Percentiles rank a stretch among this genome's conserved stretches.
These are phyloP conservation scores for Plodia interpunctella DNA, from an alignment of 1,140 invertebrate species.

Conservation along the genomic window DNA sequence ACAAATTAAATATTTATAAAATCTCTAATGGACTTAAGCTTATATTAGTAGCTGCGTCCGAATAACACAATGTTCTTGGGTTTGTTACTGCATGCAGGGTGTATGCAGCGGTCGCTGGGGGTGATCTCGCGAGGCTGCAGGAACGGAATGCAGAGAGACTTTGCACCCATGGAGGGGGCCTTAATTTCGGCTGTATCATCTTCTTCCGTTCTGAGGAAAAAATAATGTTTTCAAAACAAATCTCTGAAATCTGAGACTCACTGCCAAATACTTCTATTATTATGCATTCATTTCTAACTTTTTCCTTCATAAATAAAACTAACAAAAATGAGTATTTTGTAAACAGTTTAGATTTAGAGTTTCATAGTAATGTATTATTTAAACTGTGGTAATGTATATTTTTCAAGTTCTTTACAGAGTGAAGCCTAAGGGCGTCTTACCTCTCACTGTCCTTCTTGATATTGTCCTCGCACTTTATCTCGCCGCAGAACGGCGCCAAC, in stretches of 20 bases:
- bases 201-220: conserved; percentile 49
- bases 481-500: conserved; percentile 96
- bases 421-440: too few species aligned
- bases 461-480: conserved; percentile 91
- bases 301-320: too few species aligned
- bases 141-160: conserved; percentile 97
- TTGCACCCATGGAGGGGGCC: conserved; percentile 96
- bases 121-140: conserved; percentile 85
- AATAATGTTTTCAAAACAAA: too few species aligned
- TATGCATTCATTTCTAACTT: too few species aligned
- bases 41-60: conserved; percentile 94
- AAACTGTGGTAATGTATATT: too few species aligned
- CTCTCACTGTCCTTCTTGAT: conserved; percentile 97
- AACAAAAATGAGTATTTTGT: too few species aligned
- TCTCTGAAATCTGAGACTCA: too few species aligned
- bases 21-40: conserved; percentile 14
- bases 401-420: too few species aligned
- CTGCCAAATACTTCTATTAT: too few species aligned
- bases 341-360: too few species aligned
- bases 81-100: conserved; percentile 89
- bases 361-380: too few species aligned
- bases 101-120: conserved; percentile 87
- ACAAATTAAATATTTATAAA: conserved; percentile 17
- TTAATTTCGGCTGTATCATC: conserved; percentile 57
- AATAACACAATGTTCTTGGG: conserved; percentile 95